These are phyloP conservation scores for Spilosoma lubricipeda DNA, from an alignment of 2,888 invertebrate genomes.

Conservation along the genomic window DNA sequence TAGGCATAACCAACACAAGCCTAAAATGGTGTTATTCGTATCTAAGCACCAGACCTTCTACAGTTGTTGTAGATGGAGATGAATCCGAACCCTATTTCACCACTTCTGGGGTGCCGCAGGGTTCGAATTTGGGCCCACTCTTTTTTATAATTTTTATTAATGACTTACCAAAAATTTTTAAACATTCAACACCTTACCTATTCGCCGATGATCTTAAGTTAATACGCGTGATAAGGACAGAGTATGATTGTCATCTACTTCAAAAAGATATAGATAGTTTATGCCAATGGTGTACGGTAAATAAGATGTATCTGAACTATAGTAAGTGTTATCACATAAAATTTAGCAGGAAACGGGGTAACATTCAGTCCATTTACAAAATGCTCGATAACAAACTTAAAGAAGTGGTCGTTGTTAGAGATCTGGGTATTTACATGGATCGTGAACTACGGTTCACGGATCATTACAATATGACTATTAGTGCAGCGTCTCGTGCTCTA, in stretches of 20 bases:
- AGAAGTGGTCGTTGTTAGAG: no score
- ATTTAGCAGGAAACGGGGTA: not conserved
- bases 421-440: no score
- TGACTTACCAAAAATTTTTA: not conserved
- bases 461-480: no score
- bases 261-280: not conserved
- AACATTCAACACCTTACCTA: not conserved
- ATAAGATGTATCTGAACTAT: not conserved
- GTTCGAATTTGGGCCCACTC: not conserved
- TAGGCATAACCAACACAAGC: not conserved
- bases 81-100: not conserved
- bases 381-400: no score
- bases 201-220: not conserved
- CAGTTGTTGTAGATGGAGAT: not conserved
- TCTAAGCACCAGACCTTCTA: not conserved
- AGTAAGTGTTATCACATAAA: not conserved
- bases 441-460: no score
- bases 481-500: no score
- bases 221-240: not conserved
- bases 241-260: not conserved
- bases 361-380: not conserved
- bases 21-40: no score
- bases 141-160: not conserved
- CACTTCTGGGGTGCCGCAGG: not conserved
- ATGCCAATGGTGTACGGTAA: not conserved